Percentiles rank a stretch among this genome's conserved stretches.
Evolutionary conservation across 2,797 vertebrate genomes (phyloP).

Genomic region (Danio jaintianensis): DNA sequence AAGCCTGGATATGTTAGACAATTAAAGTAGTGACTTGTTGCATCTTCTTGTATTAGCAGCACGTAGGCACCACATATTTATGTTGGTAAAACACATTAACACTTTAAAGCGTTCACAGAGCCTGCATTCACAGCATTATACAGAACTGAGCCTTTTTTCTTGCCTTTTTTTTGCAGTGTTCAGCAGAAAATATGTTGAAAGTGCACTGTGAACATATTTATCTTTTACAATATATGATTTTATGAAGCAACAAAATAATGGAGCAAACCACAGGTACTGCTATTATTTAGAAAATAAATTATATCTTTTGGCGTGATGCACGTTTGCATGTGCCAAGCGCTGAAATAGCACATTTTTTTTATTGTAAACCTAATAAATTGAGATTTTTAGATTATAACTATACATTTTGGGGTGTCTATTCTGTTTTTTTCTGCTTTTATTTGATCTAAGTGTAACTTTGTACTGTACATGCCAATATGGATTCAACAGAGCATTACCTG

Average conservation of each 20-base stretch:
- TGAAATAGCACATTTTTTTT: background rate
- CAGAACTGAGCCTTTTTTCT: background rate
- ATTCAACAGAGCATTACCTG: too few species aligned
- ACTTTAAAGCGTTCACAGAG: background rate
- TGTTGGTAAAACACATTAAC: background rate
- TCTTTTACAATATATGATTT: slow-evolving; percentile 8
- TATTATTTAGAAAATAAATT: background rate
- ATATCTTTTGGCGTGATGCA: background rate
- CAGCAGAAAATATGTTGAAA: slow-evolving; percentile 8
- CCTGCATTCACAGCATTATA: background rate
- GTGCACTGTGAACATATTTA: background rate
- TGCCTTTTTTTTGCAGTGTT: background rate
- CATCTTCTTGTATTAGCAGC: background rate
- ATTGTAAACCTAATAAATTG: background rate
- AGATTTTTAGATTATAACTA: background rate
- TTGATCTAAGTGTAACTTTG: too few species aligned
- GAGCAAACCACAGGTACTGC: background rate
- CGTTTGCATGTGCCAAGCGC: background rate
- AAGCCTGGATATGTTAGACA: background rate
- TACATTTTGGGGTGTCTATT: background rate
- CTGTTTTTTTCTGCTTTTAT: background rate
- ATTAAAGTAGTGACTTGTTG: slow-evolving; percentile 6
- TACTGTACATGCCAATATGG: too few species aligned
- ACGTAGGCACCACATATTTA: background rate
- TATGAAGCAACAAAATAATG: background rate